A percentile compares a stretch with the other conserved stretches of the same genome.
phyloP scores from a whole-genome alignment of 2,888 invertebrate species.

The Chrysopilus asiliformis region DNA sequence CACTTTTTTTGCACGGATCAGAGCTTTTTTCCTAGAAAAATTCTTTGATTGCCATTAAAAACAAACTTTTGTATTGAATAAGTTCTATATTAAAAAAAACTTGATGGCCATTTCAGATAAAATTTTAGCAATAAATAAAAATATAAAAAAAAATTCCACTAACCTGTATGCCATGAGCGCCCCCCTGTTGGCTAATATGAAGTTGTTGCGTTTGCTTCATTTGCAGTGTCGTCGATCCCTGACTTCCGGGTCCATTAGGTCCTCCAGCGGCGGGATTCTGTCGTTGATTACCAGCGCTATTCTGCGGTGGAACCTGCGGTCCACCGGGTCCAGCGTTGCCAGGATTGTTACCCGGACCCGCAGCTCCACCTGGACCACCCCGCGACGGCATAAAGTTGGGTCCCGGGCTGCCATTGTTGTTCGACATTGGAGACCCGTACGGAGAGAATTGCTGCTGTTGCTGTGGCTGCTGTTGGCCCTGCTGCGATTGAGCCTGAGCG shows the following conservation, averaged over 20 bases:
- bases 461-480: conserved; percentile 19
- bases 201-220: conserved; percentile 81
- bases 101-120: no score
- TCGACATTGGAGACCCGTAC: conserved; percentile 49
- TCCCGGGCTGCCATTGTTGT: conserved; percentile 39
- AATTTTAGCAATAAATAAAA: not conserved
- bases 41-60: no score
- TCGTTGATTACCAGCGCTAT: conserved; percentile 37
- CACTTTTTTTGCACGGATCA: no score
- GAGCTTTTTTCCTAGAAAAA: no score
- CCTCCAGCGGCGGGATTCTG: conserved; percentile 37
- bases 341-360: conserved; percentile 10
- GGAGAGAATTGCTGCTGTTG: conserved; percentile 49
- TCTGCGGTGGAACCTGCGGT: conserved; percentile 26
- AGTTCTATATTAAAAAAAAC: no score
- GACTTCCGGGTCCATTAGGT: conserved; percentile 20
- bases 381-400: conserved; percentile 22
- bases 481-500: conserved; percentile 20
- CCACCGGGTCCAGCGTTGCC: conserved; percentile 16
- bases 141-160: conserved; percentile 25
- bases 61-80: no score
- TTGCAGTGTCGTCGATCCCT: conserved; percentile 48
- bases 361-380: conserved; percentile 12
- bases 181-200: conserved; percentile 68
- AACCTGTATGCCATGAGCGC: conserved; percentile 70